A percentile compares a stretch with the other conserved stretches of the same genome.
Evolutionary conservation across 2,888 invertebrate genomes (phyloP).

Genomic region (Pristionchus fissidentatus): DNA sequence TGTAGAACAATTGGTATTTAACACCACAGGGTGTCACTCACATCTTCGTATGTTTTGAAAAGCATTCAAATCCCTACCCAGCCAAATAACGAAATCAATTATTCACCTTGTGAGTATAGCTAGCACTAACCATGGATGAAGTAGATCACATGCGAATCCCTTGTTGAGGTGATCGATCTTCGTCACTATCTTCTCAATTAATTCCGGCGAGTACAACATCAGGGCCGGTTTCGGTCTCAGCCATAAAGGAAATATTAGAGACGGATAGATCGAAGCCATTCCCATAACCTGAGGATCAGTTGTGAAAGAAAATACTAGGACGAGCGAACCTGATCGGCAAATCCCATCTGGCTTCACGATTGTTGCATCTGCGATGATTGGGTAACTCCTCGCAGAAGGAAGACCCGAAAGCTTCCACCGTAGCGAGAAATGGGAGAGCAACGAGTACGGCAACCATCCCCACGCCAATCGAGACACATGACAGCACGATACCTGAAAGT

Average conservation of each 20-base stretch:
- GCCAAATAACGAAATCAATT: too few relatives aligned
- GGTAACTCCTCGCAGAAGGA: conserved; percentile 74
- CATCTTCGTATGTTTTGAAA: too few relatives aligned
- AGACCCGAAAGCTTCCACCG: conserved; percentile 14
- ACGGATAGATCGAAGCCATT: conserved; percentile 68
- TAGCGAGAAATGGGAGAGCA: conserved; percentile 20
- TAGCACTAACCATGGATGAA: conserved; percentile 74
- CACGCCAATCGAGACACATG: too few relatives aligned
- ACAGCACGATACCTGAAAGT: too few relatives aligned
- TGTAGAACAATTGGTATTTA: too few relatives aligned
- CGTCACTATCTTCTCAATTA: conserved; percentile 64
- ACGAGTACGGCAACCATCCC: not conserved
- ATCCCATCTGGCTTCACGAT: conserved; percentile 81
- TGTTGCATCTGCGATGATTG: conserved; percentile 81
- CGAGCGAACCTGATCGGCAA: conserved; percentile 54
- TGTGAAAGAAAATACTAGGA: not conserved
- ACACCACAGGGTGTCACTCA: too few relatives aligned
- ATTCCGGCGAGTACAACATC: conserved; percentile 70
- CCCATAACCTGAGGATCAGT: conserved; percentile 63
- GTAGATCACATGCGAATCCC: conserved; percentile 69
- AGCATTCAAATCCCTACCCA: too few relatives aligned
- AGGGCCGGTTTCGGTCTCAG: conserved; percentile 66
- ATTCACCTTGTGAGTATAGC: conserved; percentile 73
- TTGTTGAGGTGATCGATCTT: conserved; percentile 72
- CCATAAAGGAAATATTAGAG: conserved; percentile 73